Evolutionary conservation across 2,797 vertebrate genomes (phyloP), one percentile per base, ranked within the genome.

Genomic region (Perodicticus potto): DNA sequence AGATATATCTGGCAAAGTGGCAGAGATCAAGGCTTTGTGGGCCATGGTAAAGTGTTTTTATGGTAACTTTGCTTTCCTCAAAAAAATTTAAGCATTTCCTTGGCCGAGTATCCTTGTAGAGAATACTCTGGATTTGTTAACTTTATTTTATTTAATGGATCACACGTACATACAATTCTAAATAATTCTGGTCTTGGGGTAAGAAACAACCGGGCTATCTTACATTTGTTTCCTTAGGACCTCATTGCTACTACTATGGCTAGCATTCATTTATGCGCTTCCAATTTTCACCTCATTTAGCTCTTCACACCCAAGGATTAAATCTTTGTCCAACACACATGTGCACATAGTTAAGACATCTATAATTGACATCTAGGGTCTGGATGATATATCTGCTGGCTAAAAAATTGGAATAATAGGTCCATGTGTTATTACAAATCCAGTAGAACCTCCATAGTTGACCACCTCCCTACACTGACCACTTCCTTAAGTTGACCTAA

Each of bases 91-190:
- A 65, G 40, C 14, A 40, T 80, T 93, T 90, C 67, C 59, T 89
- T 86, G 43, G 19, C 25, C 25, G 92, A 10, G 3, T 22, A 23
- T 76, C 16, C 49, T 91, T 92, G 32, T 59, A 73, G 84, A 77
- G 81, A 86, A 90, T 40, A 92, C n/a, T 86, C 61, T 89, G 59
- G 57, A 73, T 86, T 94, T 87, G 16, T 76, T 94, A 69, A 86
- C 23, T 59, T 89, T 37, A 53, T 63, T 91, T 86, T 82, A 87
- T 78, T 84, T 96, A 55, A 55, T 91, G 40, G 43, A 61, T 77
- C 49, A 73, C 70, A 81, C 3, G 67, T 85, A 85, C 43, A 67
- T 77, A 25, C 37, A 84, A 76, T 93, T 77, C 53, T 89, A 78
- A 94, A 91, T 40, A 84, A 65, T 91, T 87, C 57, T 78, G 7